phyloP scores from a whole-genome alignment of 2,113 vertebrate genomes.

The Hystrix brachyura region DNA sequence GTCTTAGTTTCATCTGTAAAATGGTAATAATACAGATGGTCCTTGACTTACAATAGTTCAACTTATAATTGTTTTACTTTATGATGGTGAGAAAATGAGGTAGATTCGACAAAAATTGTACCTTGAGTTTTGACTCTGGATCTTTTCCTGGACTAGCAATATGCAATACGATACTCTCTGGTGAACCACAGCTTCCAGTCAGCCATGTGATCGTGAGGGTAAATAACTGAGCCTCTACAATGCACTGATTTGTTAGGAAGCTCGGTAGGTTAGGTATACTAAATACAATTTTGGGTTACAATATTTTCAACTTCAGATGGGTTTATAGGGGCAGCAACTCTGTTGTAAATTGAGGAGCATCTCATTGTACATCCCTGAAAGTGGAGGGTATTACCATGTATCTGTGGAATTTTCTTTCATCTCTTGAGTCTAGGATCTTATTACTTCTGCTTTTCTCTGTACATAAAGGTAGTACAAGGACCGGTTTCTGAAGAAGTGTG shows the following conservation, averaged over 20 bases:
- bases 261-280: not conserved
- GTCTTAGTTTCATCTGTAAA: not conserved
- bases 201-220: not conserved
- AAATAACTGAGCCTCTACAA: not conserved
- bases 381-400: not conserved
- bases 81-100: not conserved
- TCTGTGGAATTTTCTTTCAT: conserved; percentile 11
- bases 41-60: not conserved
- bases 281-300: not conserved
- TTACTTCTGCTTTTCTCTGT: conserved; percentile 9
- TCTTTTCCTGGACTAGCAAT: not conserved
- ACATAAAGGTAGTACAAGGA: not conserved
- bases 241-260: not conserved
- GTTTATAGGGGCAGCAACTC: not conserved
- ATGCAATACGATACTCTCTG: not conserved
- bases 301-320: not conserved
- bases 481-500: not conserved
- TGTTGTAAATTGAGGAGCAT: not conserved
- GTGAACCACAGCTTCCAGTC: not conserved
- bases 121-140: not conserved
- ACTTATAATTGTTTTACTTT: not conserved
- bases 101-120: not conserved
- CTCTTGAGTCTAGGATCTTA: not conserved
- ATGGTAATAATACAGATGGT: not conserved
- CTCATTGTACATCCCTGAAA: not conserved